Evolutionary conservation across 2,797 vertebrate species (phyloP).

Genomic region (Numenius phaeopus): DNA sequence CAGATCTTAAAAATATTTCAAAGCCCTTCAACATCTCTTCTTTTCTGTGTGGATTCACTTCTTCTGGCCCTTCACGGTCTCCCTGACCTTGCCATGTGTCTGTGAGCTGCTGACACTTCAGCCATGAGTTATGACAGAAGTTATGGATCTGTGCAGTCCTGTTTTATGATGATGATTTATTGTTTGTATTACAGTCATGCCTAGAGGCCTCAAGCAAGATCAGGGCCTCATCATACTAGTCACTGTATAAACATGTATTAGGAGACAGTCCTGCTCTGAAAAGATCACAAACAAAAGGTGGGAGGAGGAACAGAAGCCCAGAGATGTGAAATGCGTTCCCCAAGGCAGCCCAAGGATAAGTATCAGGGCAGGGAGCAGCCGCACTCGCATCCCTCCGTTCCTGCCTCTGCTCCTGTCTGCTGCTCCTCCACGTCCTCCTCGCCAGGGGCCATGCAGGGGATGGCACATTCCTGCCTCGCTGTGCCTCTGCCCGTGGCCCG

Average conservation of each 20-base stretch:
- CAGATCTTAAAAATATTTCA: slow-evolving; percentile 3
- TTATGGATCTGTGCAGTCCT: slow-evolving; percentile 10
- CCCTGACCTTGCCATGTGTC: not conserved
- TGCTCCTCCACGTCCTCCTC: not conserved
- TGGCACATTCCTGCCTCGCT: fast-evolving
- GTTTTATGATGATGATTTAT: slow-evolving; percentile 62
- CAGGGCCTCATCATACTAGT: slow-evolving; percentile 10
- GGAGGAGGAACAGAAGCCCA: not conserved
- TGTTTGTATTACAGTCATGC: slow-evolving; percentile 35
- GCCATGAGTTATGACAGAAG: slow-evolving; percentile 3
- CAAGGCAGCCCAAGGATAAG: not conserved
- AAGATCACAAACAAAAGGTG: slow-evolving; percentile 27
- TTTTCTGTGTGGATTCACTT: not conserved
- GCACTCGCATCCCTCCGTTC: fast-evolving
- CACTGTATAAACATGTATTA: slow-evolving; percentile 24
- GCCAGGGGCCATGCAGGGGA: not conserved
- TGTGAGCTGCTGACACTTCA: slow-evolving; percentile 5
- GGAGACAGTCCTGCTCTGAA: not conserved
- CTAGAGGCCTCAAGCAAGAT: slow-evolving; percentile 39
- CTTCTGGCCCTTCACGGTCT: not conserved
- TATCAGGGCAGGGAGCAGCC: not conserved
- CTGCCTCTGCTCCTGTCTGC: not conserved
- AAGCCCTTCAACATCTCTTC: not conserved
- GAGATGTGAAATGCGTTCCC: not conserved
- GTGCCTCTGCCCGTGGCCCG: not conserved